Conservation (phyloP, 2,888 invertebrate genomes). For the Biston stratarius region DNA sequence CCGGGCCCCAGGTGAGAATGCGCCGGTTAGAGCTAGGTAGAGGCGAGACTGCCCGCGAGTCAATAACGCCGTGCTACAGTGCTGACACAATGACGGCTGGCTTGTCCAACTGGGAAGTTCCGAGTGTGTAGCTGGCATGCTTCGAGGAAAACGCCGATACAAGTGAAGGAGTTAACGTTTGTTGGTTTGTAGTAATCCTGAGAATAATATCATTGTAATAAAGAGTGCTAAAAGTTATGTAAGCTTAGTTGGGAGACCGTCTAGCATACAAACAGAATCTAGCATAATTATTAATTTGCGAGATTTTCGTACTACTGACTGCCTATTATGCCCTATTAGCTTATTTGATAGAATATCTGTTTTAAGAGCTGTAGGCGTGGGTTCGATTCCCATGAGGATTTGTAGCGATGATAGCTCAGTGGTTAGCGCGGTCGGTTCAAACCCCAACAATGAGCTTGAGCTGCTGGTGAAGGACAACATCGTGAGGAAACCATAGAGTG, state of each 20-base stretch:
- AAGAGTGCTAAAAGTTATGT: not conserved
- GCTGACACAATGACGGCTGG: constrained; percentile 48
- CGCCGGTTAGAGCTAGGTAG: constrained; percentile 84
- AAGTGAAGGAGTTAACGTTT: constrained; percentile 5
- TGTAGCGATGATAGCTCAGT: too few relatives aligned
- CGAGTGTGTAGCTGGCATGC: constrained; percentile 35
- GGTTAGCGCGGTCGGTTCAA: too few relatives aligned
- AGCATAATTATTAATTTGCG: too few relatives aligned
- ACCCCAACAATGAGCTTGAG: too few relatives aligned
- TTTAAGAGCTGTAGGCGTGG: too few relatives aligned
- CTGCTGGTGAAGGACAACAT: too few relatives aligned
- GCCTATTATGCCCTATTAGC: too few relatives aligned
- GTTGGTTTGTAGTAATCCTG: not conserved
- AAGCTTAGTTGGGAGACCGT: not conserved
- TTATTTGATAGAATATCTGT: too few relatives aligned
- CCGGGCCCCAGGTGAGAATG: constrained; percentile 84
- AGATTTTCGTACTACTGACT: too few relatives aligned
- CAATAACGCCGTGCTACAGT: constrained; percentile 72
- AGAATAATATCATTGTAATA: not conserved
- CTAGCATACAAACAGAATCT: not conserved
- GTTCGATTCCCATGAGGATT: too few relatives aligned
- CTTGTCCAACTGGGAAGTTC: constrained; percentile 42
- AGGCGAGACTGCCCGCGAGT: constrained; percentile 82
- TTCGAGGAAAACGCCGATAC: constrained; percentile 11
- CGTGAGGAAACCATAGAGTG: too few relatives aligned